These are phyloP conservation scores for Neofelis nebulosa DNA, from an alignment of 2,113 vertebrate genomes.

Conservation along the genomic window DNA sequence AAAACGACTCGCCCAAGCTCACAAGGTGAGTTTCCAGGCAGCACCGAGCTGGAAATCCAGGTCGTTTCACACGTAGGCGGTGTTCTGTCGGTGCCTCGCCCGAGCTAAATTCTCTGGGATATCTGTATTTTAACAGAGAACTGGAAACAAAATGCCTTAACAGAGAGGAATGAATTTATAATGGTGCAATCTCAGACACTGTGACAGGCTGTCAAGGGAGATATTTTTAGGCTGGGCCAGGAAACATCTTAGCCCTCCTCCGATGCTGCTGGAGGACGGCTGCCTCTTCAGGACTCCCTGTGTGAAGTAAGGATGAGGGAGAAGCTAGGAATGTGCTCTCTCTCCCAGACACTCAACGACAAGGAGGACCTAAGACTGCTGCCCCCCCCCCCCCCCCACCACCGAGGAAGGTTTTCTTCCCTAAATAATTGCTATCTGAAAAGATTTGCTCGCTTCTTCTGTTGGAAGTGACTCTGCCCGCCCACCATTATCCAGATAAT, in stretches of 20 bases:
- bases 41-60: background rate
- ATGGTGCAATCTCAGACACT: conserved; percentile 58
- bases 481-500: background rate
- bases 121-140: conserved; percentile 56
- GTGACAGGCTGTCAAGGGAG: conserved; percentile 77
- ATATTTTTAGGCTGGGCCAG: conserved; percentile 72
- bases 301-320: conserved; percentile 55
- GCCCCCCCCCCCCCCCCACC: background rate
- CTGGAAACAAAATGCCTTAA: conserved; percentile 67
- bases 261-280: background rate
- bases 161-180: conserved; percentile 71
- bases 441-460: background rate
- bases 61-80: background rate
- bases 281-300: conserved; percentile 1
- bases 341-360: background rate
- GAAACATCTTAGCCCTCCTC: conserved; percentile 67
- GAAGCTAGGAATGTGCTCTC: background rate
- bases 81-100: background rate
- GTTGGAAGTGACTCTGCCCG: background rate
- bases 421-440: conserved; percentile 30
- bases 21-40: background rate
- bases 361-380: background rate
- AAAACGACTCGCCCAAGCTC: background rate
- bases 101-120: background rate
- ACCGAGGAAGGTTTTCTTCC: background rate